Evolutionary conservation across 2,888 invertebrate species (phyloP).

Genomic region (Rosalia funebris): DNA sequence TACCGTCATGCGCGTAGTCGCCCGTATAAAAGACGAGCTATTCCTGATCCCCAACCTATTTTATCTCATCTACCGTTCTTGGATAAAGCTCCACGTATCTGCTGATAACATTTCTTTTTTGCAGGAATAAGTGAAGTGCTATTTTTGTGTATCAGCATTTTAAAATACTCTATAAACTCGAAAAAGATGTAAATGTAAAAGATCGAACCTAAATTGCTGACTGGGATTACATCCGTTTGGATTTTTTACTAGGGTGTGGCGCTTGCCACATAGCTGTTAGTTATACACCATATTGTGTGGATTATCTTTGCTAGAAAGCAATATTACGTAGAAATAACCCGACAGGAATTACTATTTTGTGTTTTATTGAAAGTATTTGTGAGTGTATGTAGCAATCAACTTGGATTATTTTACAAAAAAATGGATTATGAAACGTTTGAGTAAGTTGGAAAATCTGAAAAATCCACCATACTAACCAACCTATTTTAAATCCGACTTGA

Average conservation of each 20-base stretch:
- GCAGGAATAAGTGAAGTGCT: constrained; percentile 49
- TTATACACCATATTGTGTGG: constrained; percentile 26
- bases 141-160: constrained; percentile 47
- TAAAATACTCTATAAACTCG: constrained; percentile 27
- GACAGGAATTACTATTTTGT: constrained; percentile 24
- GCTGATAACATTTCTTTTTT: constrained; percentile 31
- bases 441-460: constrained; percentile 42
- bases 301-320: constrained; percentile 15
- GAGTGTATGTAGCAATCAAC: constrained; percentile 35
- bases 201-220: constrained; percentile 6
- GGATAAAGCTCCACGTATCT: constrained; percentile 34
- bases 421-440: constrained; percentile 34
- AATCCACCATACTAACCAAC: constrained; percentile 32
- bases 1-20: constrained; percentile 28
- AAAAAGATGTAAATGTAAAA: constrained; percentile 13
- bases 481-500: constrained; percentile 25
- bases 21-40: constrained; percentile 34
- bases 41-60: constrained; percentile 31
- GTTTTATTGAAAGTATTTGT: constrained; percentile 32
- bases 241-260: constrained; percentile 41
- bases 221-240: constrained; percentile 17
- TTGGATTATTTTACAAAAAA: constrained; percentile 34
- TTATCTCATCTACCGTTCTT: constrained; percentile 31
- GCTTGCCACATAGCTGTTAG: constrained; percentile 25
- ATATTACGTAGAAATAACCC: constrained; percentile 21